Evolutionary conservation across 2,113 vertebrate species (phyloP).

Genomic region (Hirundichthys speculiger): DNA sequence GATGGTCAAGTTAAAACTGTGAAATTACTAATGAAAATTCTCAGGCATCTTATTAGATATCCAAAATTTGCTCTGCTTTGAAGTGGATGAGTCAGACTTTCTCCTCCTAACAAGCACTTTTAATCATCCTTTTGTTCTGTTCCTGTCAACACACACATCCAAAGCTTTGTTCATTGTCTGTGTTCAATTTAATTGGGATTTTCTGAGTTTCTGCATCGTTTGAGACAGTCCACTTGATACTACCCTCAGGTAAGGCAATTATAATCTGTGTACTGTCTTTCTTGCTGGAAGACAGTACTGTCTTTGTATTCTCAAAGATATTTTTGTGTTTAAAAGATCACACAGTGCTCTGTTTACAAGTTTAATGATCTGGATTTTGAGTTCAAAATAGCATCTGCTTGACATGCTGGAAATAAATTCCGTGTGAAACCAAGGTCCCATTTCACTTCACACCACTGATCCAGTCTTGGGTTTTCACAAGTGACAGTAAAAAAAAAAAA

Average conservation of each 20-base stretch:
- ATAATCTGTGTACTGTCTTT: slow-evolving; percentile 49
- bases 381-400: slow-evolving; percentile 54
- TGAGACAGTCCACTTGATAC: slow-evolving; percentile 30
- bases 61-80: slow-evolving; percentile 54
- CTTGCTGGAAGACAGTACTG: neutral
- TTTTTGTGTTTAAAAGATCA: slow-evolving; percentile 20
- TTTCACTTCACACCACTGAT: neutral
- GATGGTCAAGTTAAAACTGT: slow-evolving; percentile 24
- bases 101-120: slow-evolving; percentile 51
- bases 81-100: slow-evolving; percentile 50
- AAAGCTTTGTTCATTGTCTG: slow-evolving; percentile 57
- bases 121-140: slow-evolving; percentile 63
- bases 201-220: slow-evolving; percentile 47
- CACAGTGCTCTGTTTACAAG: slow-evolving; percentile 43
- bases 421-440: neutral
- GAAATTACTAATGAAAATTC: slow-evolving; percentile 45
- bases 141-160: slow-evolving; percentile 50
- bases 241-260: slow-evolving; percentile 71
- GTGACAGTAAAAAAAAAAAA: slow-evolving; percentile 3
- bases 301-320: slow-evolving; percentile 38
- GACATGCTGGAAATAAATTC: slow-evolving; percentile 5
- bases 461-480: slow-evolving; percentile 20
- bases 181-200: slow-evolving; percentile 72
- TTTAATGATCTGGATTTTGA: slow-evolving; percentile 48
- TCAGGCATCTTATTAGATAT: slow-evolving; percentile 53